Base-by-base conservation (phyloP, 1,140 invertebrate genomes). In the Hylaeus anthracinus region DNA sequence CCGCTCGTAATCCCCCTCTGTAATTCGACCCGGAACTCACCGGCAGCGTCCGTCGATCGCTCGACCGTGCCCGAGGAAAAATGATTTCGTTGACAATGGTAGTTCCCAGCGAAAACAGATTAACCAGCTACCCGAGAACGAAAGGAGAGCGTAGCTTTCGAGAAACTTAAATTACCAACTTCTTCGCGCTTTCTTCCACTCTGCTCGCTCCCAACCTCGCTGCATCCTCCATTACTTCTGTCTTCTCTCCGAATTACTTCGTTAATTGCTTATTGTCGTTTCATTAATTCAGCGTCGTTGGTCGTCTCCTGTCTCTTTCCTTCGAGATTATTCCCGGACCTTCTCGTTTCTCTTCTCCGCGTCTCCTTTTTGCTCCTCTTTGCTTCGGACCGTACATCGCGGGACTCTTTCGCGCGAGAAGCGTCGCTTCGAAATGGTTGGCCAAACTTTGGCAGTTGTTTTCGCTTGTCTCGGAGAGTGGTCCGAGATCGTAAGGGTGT, bases 251-350 rank as follows among this genome's bases (percentile, higher is more conserved):
- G 45, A 71, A 61, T 71, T 71, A 71, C 66, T 78, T 63, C 53
- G 45, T 71, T 78, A 78, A 78, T 61, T 63, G 75, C 75, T 71
- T 78, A 78, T 78, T 63, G 67, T 71, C 67, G 56, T 71, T 63
- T 53, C 66, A 37, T 63, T 78, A 78, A 78, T 78, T 78, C 75
- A 1, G 15, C 2, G 3, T 14, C 37, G 37, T 61, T 53, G 56
- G 70, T 58, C 61, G 58, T 71, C 43, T 63, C 26, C 26, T 26
- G 39, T n/a, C 14, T 45, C 48, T 2, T 5, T 45, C 48, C 1
- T 5, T 37, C 2, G 39, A 14, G 51, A 26, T 41, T 10, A 1
- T 12, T 14, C 6, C 15, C 12, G 3, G 9, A 6, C 26, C 4
- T 3, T 4, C 41, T 12, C 4, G 8, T 2, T n/a, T 3, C 1